Evolutionary conservation across 2,888 invertebrate species (phyloP).

Genomic region (Spilarctia lutea): DNA sequence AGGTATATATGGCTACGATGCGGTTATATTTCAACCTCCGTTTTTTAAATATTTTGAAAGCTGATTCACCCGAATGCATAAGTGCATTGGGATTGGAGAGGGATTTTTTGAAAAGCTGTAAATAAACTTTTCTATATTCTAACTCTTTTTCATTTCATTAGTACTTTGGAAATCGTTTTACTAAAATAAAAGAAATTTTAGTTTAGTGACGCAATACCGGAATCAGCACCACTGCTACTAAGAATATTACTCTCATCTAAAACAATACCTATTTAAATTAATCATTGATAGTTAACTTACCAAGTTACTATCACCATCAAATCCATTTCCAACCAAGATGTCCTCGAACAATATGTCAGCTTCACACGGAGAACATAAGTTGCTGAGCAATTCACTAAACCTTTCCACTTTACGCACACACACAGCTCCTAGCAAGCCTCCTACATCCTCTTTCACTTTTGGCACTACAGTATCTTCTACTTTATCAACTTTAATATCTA

Average conservation of each 20-base stretch:
- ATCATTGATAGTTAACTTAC: slow-evolving; percentile 60
- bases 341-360: slow-evolving; percentile 82
- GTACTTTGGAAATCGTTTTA: too few species aligned
- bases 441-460: slow-evolving; percentile 74
- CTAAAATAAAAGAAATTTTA: too few species aligned
- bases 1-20: too few species aligned
- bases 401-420: slow-evolving; percentile 84
- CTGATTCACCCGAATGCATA: too few species aligned
- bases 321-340: slow-evolving; percentile 79
- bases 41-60: too few species aligned
- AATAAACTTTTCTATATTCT: too few species aligned
- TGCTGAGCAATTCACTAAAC: slow-evolving; percentile 84
- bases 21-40: too few species aligned
- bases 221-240: background rate
- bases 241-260: background rate
- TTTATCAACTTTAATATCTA: slow-evolving; percentile 58
- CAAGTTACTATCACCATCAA: slow-evolving; percentile 66
- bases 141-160: too few species aligned
- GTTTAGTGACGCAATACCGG: too few species aligned
- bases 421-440: slow-evolving; percentile 78
- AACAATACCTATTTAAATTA: background rate
- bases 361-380: slow-evolving; percentile 82
- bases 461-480: slow-evolving; percentile 77
- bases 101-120: too few species aligned
- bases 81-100: too few species aligned